Base-by-base conservation (phyloP, 2,113 vertebrate genomes). In the Cyphomyrus discorhynchus region DNA sequence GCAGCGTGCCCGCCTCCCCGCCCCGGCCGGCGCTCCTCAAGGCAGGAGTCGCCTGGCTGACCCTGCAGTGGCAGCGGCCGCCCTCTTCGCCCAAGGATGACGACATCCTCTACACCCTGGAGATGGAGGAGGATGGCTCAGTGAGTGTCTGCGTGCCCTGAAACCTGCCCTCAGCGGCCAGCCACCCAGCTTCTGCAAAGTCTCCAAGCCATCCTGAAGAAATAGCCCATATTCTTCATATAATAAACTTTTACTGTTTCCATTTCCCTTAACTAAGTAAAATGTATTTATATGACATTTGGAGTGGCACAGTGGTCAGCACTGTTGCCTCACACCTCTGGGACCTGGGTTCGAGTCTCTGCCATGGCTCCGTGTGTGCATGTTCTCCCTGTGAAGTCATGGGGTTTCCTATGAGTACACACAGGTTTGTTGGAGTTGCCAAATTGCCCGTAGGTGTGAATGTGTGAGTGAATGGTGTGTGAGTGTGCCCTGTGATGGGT, bases 111-210 rank as follows among this genome's bases (percentile, higher is more conserved):
- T 99, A 99, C 92, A 95, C 96, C 94, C 96, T 99, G 94, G 98
- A 99, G 95, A 99, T 99, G 98, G 98, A 99, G 92, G 98, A 99
- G 94, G 97, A 98, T 93, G 96, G 97, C 93, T 99, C 97, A 94
- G 98, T 99, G 95, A 95, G 84, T 96, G 47, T 35, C 9, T 17
- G 47, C 46, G 0, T 10, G 24, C 47, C 11, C 84, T 45, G 46
- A 5, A 45, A 49, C 83, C 27, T 31, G 3, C n/a, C n/a, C n/a
- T 77, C 27, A 17, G 31, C 3, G 11, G 31, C 70, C 21, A 1
- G 11, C 27, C 27, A 17, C 11, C 27, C 7, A 9, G 70, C 70
- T 24, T 77, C 27, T 17, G 58, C 58, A 66, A 24, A 24, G 21
- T 24, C 56, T 58, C 56, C 21, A 58, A n/a, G 58, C 58, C 24